phyloP scores from a whole-genome alignment of 2,888 invertebrate genomes.

The Agonopterix alstromeriana region DNA sequence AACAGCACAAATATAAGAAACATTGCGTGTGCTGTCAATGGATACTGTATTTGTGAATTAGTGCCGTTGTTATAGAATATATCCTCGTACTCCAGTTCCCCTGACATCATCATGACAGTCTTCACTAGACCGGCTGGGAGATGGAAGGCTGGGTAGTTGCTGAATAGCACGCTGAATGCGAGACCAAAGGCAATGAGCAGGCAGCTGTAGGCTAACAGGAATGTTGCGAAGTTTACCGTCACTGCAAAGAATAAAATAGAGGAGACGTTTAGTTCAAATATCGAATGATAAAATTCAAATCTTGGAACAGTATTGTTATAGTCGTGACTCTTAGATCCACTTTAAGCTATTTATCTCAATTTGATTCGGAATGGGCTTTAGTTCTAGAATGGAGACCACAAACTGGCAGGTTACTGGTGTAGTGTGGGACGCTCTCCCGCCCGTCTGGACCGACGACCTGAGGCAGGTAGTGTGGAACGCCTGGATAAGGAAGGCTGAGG shows the following conservation, averaged over 20 bases:
- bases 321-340: too few relatives aligned
- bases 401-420: neutral
- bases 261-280: too few relatives aligned
- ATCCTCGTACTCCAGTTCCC: slow-evolving; percentile 90
- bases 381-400: too few relatives aligned
- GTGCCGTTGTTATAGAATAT: slow-evolving; percentile 81
- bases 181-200: slow-evolving; percentile 87
- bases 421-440: neutral
- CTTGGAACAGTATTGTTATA: too few relatives aligned
- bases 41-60: slow-evolving; percentile 76
- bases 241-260: slow-evolving; percentile 60
- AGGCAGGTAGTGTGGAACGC: too few relatives aligned
- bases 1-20: slow-evolving; percentile 86
- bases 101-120: slow-evolving; percentile 93
- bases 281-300: too few relatives aligned
- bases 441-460: too few relatives aligned
- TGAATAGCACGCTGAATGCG: slow-evolving; percentile 88
- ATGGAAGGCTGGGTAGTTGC: slow-evolving; percentile 84
- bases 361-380: too few relatives aligned
- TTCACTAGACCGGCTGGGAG: slow-evolving; percentile 82
- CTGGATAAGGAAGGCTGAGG: too few relatives aligned
- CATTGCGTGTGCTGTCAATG: slow-evolving; percentile 85
- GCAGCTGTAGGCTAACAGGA: slow-evolving; percentile 87
- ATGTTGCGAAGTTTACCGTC: slow-evolving; percentile 88
- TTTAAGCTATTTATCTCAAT: too few relatives aligned